Percentiles rank a stretch among this genome's conserved stretches.
phyloP scores from a whole-genome alignment of 64 coral and sea anemone species.

The Acropora tenuis region DNA sequence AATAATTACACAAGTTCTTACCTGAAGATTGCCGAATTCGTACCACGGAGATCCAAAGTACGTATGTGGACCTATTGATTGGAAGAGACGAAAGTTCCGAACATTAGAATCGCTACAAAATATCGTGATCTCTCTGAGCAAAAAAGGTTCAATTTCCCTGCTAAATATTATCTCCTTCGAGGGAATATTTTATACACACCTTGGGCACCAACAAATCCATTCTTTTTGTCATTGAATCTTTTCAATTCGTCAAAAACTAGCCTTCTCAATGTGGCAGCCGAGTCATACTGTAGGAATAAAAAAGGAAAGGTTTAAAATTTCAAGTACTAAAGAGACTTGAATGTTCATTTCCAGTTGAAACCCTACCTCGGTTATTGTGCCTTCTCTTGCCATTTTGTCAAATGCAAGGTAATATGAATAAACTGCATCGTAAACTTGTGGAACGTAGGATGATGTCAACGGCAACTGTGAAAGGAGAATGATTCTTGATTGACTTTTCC shows the following conservation, averaged over 20 bases:
- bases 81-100: background rate
- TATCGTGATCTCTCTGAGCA: background rate
- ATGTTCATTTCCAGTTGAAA: background rate
- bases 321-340: background rate
- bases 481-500: too few relatives aligned
- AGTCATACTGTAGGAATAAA: conserved; percentile 64
- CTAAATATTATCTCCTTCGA: background rate
- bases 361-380: conserved; percentile 81
- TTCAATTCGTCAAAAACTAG: conserved; percentile 91
- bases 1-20: conserved; percentile 20
- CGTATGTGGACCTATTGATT: conserved; percentile 66
- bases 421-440: conserved; percentile 98
- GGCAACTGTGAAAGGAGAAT: conserved; percentile 29
- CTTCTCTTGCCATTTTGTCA: conserved; percentile 80
- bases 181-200: conserved; percentile 32
- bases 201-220: conserved; percentile 79
- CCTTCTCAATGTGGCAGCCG: conserved; percentile 66
- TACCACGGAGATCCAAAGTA: conserved; percentile 90
- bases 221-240: conserved; percentile 66
- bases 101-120: background rate
- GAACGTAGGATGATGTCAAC: conserved; percentile 74
- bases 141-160: background rate
- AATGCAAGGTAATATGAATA: conserved; percentile 92
- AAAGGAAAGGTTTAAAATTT: background rate
- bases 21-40: conserved; percentile 86